Conservation (phyloP, 1,140 invertebrate genomes). For the Drosophila repleta region DNA sequence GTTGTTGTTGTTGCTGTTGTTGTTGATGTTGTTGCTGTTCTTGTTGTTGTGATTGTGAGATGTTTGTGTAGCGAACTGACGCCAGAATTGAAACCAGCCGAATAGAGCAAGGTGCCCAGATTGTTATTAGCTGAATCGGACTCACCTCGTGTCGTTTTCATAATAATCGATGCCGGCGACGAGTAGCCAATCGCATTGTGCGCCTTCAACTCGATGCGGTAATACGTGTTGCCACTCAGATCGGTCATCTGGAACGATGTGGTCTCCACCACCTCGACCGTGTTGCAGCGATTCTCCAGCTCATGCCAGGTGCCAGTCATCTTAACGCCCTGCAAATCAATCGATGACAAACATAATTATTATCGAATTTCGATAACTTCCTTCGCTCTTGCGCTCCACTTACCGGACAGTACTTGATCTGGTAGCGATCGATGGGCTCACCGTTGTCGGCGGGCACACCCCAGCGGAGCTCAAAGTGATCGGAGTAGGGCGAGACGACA, state of each 20-base stretch:
- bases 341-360: not conserved
- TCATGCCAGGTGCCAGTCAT: slow-evolving; percentile 87
- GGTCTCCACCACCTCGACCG: slow-evolving; percentile 85
- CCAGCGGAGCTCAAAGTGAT: slow-evolving; percentile 93
- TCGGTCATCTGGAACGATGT: slow-evolving; percentile 88
- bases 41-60: slow-evolving; percentile 72
- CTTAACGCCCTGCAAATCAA: slow-evolving; percentile 85
- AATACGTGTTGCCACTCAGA: slow-evolving; percentile 90
- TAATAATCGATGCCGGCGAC: slow-evolving; percentile 88
- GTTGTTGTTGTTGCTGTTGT: slow-evolving; percentile 64
- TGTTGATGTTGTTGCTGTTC: slow-evolving; percentile 69
- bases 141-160: slow-evolving; percentile 95
- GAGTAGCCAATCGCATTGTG: slow-evolving; percentile 94
- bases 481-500: slow-evolving; percentile 86
- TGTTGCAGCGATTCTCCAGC: slow-evolving; percentile 86
- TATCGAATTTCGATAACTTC: not conserved
- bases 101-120: slow-evolving; percentile 83
- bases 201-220: slow-evolving; percentile 92
- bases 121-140: slow-evolving; percentile 84
- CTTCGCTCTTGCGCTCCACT: slow-evolving; percentile 76
- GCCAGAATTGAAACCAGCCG: slow-evolving; percentile 81
- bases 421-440: slow-evolving; percentile 92
- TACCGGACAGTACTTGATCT: slow-evolving; percentile 92
- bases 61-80: slow-evolving; percentile 81
- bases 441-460: slow-evolving; percentile 93